Conservation (phyloP, 2,113 vertebrate genomes). For the Oreochromis tanganicae region DNA sequence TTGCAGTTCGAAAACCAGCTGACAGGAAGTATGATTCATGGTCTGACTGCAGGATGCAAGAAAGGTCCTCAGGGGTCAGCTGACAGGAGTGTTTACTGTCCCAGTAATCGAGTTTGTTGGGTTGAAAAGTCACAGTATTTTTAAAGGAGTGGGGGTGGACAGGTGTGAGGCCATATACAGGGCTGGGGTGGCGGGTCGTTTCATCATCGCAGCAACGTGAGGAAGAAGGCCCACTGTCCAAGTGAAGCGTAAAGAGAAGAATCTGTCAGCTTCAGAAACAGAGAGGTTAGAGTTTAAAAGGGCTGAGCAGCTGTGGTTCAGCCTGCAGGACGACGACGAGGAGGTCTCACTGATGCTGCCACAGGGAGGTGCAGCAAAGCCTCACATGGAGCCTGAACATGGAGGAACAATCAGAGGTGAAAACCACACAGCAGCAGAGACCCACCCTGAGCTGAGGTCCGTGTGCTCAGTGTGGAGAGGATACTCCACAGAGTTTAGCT, state of each 20-base stretch:
- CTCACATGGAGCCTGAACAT: background rate
- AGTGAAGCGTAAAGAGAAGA: background rate
- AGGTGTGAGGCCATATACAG: background rate
- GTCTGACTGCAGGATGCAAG: background rate
- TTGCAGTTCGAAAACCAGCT: background rate
- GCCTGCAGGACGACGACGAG: fast-evolving
- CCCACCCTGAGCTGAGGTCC: background rate
- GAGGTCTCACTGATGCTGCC: background rate
- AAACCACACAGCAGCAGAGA: background rate
- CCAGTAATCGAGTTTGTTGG: background rate
- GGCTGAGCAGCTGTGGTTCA: background rate
- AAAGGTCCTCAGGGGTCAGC: background rate
- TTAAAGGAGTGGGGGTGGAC: background rate
- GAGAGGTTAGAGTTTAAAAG: background rate
- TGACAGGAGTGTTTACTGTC: background rate
- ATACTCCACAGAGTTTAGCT: too few relatives aligned
- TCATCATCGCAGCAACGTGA: background rate
- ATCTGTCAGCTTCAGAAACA: background rate
- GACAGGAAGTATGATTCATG: background rate
- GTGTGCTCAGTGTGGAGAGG: background rate
- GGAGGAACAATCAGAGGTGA: background rate
- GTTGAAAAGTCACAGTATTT: background rate
- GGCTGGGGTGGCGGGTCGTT: background rate
- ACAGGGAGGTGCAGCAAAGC: background rate
- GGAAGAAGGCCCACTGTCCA: background rate